Percentiles rank a stretch among this genome's conserved stretches.
phyloP scores from a whole-genome alignment of 2,113 vertebrate genomes.

The Pseudonaja textilis region DNA sequence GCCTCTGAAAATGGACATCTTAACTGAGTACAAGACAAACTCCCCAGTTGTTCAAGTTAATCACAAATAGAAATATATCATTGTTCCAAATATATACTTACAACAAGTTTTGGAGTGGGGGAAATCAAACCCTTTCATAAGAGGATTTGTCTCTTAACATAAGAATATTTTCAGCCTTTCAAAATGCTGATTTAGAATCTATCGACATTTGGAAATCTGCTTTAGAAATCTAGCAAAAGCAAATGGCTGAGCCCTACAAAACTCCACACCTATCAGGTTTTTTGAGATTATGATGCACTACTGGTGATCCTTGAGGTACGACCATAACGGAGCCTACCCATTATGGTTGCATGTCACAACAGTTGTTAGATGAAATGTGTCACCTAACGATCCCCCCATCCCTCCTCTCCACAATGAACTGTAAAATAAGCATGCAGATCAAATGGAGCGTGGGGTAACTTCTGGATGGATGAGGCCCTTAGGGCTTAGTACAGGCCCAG shows the following conservation, averaged over 20 bases:
- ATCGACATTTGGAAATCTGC: neutral
- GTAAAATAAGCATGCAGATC: neutral
- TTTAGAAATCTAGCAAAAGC: constrained; percentile 7
- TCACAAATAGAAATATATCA: neutral
- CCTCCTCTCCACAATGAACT: neutral
- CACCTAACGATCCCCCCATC: neutral
- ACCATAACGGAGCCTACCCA: neutral
- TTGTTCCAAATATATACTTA: neutral
- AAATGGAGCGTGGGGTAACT: neutral
- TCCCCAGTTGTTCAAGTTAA: neutral
- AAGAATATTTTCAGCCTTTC: neutral
- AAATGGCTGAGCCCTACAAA: neutral
- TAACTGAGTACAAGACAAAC: neutral
- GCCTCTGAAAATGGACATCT: neutral
- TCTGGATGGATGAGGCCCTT: no score
- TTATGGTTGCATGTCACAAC: neutral
- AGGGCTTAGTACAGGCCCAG: neutral
- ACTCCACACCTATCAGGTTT: fast-evolving
- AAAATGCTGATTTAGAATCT: neutral
- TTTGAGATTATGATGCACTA: neutral
- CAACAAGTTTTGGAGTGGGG: neutral
- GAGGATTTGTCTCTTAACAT: neutral
- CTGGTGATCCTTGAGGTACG: neutral
- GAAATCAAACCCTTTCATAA: neutral
- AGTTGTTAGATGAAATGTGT: neutral